phyloP scores from a whole-genome alignment of 1,140 invertebrate genomes.

The Adoxophyes honmai region DNA sequence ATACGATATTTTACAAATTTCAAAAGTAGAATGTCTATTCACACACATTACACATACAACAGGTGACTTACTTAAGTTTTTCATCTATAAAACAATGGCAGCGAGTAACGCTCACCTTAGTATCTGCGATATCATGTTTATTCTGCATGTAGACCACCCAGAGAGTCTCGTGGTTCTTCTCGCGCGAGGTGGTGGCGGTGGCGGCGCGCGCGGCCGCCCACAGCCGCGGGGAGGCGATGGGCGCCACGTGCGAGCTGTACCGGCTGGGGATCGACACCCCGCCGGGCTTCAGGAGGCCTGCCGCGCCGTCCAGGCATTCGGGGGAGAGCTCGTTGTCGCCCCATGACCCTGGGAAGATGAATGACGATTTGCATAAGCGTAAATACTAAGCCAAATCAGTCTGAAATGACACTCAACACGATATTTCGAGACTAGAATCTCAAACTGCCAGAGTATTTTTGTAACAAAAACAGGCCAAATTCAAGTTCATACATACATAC shows the following conservation, averaged over 20 bases:
- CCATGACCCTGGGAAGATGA: slow-evolving; percentile 87
- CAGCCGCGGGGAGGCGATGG: slow-evolving; percentile 80
- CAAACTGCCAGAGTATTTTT: too few relatives aligned
- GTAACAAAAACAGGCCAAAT: too few relatives aligned
- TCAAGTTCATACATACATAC: too few relatives aligned
- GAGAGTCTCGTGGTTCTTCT: slow-evolving; percentile 87
- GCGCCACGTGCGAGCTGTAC: slow-evolving; percentile 95
- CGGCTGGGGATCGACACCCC: slow-evolving; percentile 95
- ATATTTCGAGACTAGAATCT: too few relatives aligned
- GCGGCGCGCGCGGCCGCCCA: slow-evolving; percentile 70
- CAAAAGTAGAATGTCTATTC: too few relatives aligned
- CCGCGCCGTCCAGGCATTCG: slow-evolving; percentile 97
- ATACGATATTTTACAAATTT: too few relatives aligned
- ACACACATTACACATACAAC: too few relatives aligned
- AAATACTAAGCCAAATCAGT: too few relatives aligned
- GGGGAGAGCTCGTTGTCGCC: slow-evolving; percentile 99
- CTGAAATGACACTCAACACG: too few relatives aligned
- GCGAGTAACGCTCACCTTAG: slow-evolving; percentile 74
- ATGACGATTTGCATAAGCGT: too few relatives aligned
- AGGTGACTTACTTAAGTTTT: too few relatives aligned
- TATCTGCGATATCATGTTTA: slow-evolving; percentile 88
- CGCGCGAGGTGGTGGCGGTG: slow-evolving; percentile 30
- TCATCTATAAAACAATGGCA: not conserved
- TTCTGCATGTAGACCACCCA: slow-evolving; percentile 97
- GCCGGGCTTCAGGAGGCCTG: slow-evolving; percentile 90